These are phyloP conservation scores for Romanogobio albipinnatus DNA, from an alignment of 2,113 vertebrate genomes.

Conservation along the genomic window DNA sequence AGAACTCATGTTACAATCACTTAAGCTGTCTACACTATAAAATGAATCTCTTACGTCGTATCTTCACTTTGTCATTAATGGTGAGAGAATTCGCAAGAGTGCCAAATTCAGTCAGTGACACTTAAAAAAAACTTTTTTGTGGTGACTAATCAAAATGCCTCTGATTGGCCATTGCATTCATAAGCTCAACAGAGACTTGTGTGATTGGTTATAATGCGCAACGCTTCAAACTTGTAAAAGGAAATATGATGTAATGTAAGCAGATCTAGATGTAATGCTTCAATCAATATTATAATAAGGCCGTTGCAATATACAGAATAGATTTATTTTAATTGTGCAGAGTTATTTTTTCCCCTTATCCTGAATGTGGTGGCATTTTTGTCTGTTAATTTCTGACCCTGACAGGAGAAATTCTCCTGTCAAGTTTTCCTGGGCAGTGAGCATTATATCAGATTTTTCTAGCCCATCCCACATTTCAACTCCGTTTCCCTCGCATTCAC, in stretches of 20 bases:
- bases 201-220: too few relatives aligned
- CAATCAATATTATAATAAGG: too few relatives aligned
- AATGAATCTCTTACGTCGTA: too few relatives aligned
- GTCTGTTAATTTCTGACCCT: not conserved
- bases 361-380: too few relatives aligned
- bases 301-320: not conserved
- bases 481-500: not conserved
- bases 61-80: too few relatives aligned
- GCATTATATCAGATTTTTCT: not conserved
- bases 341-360: too few relatives aligned
- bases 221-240: too few relatives aligned
- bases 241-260: not conserved
- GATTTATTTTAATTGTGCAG: not conserved
- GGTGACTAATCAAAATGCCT: not conserved
- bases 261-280: too few relatives aligned
- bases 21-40: too few relatives aligned
- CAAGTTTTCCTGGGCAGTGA: not conserved
- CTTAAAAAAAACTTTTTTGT: not conserved
- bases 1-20: too few relatives aligned
- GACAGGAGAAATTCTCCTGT: not conserved
- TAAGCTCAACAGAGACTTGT: not conserved
- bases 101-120: too few relatives aligned
- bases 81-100: too few relatives aligned
- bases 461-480: slow-evolving; percentile 1
- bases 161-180: not conserved